Conservation (phyloP, 2,113 vertebrate genomes). For the Ornithorhynchus anatinus region DNA sequence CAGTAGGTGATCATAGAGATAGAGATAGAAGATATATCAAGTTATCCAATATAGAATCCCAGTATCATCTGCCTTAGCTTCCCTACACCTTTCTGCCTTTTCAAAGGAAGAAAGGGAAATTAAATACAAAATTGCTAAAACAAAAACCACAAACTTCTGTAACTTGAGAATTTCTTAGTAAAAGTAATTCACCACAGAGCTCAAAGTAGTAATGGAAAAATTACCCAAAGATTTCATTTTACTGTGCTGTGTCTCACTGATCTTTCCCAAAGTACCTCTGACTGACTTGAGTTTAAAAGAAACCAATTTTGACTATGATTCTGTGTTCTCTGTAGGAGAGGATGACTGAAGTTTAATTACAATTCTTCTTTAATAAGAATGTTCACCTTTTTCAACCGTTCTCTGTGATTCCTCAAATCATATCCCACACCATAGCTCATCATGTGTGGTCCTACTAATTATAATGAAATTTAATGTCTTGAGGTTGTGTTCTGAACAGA, state of each 20-base stretch:
- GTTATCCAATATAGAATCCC: too few relatives aligned
- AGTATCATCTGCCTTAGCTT: too few relatives aligned
- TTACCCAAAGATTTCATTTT: conserved; percentile 45
- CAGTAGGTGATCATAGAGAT: too few relatives aligned
- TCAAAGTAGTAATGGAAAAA: too few relatives aligned
- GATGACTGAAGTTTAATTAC: conserved; percentile 62
- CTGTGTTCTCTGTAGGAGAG: conserved; percentile 53
- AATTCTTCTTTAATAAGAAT: conserved; percentile 42
- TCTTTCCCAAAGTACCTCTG: conserved; percentile 39
- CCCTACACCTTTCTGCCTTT: too few relatives aligned
- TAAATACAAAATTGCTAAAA: too few relatives aligned
- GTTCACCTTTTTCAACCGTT: conserved; percentile 10
- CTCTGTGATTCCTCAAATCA: conserved; percentile 48
- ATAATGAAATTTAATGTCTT: conserved; percentile 14
- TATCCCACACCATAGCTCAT: conserved; percentile 40
- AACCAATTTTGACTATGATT: conserved; percentile 59
- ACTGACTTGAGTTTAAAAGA: conserved; percentile 57
- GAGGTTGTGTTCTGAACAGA: conserved; percentile 20
- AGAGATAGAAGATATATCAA: too few relatives aligned
- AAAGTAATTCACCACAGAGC: too few relatives aligned
- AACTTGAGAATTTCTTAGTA: too few relatives aligned
- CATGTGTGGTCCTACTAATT: conserved; percentile 9
- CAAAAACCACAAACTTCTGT: too few relatives aligned
- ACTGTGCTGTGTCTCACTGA: conserved; percentile 41
- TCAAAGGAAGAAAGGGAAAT: too few relatives aligned